phyloP scores from a whole-genome alignment of 1,140 invertebrate species.

The Drosophila sp. region DNA sequence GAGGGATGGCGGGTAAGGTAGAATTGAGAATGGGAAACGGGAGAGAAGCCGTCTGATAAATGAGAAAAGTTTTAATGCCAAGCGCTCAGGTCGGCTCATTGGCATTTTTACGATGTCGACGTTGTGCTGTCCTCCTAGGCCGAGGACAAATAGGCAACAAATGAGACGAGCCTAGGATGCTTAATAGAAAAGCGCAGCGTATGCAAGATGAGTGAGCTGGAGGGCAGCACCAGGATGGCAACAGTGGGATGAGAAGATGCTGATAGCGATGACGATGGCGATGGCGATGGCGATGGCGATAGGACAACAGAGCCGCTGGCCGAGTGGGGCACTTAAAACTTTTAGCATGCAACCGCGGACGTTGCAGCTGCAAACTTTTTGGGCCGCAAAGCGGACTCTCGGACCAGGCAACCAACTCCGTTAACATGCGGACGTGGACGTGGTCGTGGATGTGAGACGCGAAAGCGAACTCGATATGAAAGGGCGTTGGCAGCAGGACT shows the following conservation, averaged over 20 bases:
- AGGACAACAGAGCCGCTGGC: not conserved
- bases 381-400: constrained; percentile 14
- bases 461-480: constrained; percentile 8
- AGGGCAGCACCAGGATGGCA: not conserved
- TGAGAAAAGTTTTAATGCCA: constrained; percentile 80
- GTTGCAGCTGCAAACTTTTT: constrained; percentile 72
- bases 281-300: too few species aligned
- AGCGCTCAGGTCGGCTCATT: constrained; percentile 78
- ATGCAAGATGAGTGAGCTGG: constrained; percentile 46
- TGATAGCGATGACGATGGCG: too few species aligned
- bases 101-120: constrained; percentile 78
- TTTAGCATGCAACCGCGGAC: constrained; percentile 76
- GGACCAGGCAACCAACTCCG: not conserved
- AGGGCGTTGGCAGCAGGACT: constrained; percentile 20
- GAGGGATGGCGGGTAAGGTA: too few species aligned
- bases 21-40: not conserved
- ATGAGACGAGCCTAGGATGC: constrained; percentile 75
- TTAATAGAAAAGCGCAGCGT: constrained; percentile 79
- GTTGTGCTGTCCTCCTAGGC: constrained; percentile 26
- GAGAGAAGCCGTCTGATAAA: constrained; percentile 65
- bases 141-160: constrained; percentile 77
- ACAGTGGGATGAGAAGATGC: not conserved
- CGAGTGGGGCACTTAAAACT: constrained; percentile 76
- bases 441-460: not conserved
- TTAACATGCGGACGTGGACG: not conserved